Evolutionary conservation across 1,140 invertebrate species (phyloP).

Genomic region (Drosophila simulans): DNA sequence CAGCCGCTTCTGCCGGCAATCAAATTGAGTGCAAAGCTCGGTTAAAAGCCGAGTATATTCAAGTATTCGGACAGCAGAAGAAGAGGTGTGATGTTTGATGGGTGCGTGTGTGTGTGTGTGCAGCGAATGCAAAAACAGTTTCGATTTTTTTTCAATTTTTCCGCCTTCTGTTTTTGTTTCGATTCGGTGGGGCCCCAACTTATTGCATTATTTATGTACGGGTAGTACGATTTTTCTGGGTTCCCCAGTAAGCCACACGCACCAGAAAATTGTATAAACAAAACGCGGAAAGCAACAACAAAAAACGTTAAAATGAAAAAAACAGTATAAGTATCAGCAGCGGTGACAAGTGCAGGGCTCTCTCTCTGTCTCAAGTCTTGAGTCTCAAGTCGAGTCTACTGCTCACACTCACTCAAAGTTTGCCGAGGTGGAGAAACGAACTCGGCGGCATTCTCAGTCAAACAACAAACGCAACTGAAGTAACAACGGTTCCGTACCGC

Average conservation of each 20-base stretch:
- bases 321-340: slow-evolving; percentile 22
- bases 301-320: background rate
- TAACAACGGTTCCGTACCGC: slow-evolving; percentile 64
- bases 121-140: slow-evolving; percentile 77
- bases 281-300: slow-evolving; percentile 36
- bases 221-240: slow-evolving; percentile 7
- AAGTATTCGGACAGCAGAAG: slow-evolving; percentile 8
- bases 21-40: slow-evolving; percentile 77
- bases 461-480: slow-evolving; percentile 81
- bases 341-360: slow-evolving; percentile 70
- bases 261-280: slow-evolving; percentile 57
- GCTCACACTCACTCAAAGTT: slow-evolving; percentile 7
- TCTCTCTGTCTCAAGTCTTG: slow-evolving; percentile 22
- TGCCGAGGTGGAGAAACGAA: slow-evolving; percentile 37
- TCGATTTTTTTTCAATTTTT: slow-evolving; percentile 45
- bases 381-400: slow-evolving; percentile 13
- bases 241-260: slow-evolving; percentile 47
- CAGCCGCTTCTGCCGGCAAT: slow-evolving; percentile 36
- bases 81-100: slow-evolving; percentile 28
- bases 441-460: slow-evolving; percentile 74
- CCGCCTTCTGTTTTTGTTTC: slow-evolving; percentile 52
- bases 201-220: slow-evolving; percentile 75
- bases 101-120: slow-evolving; percentile 42
- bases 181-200: slow-evolving; percentile 26
- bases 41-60: slow-evolving; percentile 31